Evolutionary conservation across 1,140 invertebrate genomes (phyloP).

Genomic region (Orius laevigatus): DNA sequence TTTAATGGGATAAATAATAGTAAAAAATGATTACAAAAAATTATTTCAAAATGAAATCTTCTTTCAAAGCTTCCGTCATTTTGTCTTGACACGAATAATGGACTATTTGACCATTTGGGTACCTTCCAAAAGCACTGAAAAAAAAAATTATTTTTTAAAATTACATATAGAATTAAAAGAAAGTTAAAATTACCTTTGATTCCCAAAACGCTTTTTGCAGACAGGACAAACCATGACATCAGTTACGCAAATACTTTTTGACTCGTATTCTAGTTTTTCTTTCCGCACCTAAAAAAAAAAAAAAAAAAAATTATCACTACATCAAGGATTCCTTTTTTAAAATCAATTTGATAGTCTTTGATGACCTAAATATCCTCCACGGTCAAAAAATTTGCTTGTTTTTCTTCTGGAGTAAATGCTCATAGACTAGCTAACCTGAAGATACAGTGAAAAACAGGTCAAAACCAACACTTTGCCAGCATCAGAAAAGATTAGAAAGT

Average conservation of each 20-base stretch:
- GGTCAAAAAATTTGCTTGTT: too few relatives aligned
- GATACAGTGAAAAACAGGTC: conserved; percentile 8
- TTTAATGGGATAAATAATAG: neutral
- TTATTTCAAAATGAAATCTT: neutral
- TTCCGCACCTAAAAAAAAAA: conserved; percentile 55
- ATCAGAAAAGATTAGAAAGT: too few relatives aligned
- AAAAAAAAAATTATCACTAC: too few relatives aligned
- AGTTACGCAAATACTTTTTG: conserved; percentile 62
- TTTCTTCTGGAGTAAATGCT: too few relatives aligned
- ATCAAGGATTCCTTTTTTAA: too few relatives aligned
- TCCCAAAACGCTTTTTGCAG: conserved; percentile 82
- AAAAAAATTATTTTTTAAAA: conserved; percentile 18
- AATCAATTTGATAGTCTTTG: too few relatives aligned
- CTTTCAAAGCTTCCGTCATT: conserved; percentile 1
- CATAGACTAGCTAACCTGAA: too few relatives aligned
- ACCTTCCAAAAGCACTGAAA: conserved; percentile 74
- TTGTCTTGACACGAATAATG: conserved; percentile 60
- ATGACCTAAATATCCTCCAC: too few relatives aligned
- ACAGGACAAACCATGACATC: conserved; percentile 77
- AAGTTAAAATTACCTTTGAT: conserved; percentile 51
- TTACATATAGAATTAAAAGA: neutral
- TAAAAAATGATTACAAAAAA: neutral
- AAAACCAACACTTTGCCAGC: neutral
- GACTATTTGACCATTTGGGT: conserved; percentile 80
- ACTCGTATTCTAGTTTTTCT: conserved; percentile 59